Base-by-base conservation (phyloP, 2,113 vertebrate genomes). In the Myocastor coypus region DNA sequence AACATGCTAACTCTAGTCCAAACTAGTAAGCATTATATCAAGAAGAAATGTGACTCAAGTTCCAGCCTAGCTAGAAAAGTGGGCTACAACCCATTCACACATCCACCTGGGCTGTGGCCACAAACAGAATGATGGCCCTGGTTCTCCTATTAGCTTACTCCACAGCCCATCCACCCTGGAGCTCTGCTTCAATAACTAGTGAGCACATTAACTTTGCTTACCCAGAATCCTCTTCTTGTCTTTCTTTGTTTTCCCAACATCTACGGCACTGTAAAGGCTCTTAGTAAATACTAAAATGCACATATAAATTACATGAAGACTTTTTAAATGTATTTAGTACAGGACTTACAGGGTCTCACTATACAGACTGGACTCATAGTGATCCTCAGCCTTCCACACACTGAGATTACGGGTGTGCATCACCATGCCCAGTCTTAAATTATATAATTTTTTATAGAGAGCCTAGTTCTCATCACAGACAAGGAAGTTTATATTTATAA, bases 141-240 rank as follows among this genome's bases (percentile, higher is more conserved):
- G 30, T 59, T 85, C 57, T 91, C 5, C 3, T n/a, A 5, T 52
- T 68, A 63, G 55, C 24, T 37, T 14, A 10, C 19, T 6, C 40
- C 50, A 81, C 3, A 32, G 64, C 17, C 30, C 57, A 13, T 80
- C 59, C 42, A 61, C n/a, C 2, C 7, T 59, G 16, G 14, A 69
- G 55, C 52, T 97, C 89, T 89, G 78, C 40, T 82, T 83, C 34
- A 30, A 66, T 84, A 71, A 73, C 83, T 55, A 40, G 34, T 55
- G 71, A 77, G n/a, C n/a, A 24, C 20, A 64, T 40, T 46, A 40
- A n/a, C 75, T 63, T 82, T 17, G 40, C 4, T 16, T 64, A 46
- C 14, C 89, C 42, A 64, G 10, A 17, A 16, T 11, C 5, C 57
- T 84, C 46, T 9, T 63, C 20, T 63, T 86, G 83, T 87, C 28